Evolutionary conservation across 2,888 invertebrate species (phyloP).

Genomic region (Cyclophora albipunctata): DNA sequence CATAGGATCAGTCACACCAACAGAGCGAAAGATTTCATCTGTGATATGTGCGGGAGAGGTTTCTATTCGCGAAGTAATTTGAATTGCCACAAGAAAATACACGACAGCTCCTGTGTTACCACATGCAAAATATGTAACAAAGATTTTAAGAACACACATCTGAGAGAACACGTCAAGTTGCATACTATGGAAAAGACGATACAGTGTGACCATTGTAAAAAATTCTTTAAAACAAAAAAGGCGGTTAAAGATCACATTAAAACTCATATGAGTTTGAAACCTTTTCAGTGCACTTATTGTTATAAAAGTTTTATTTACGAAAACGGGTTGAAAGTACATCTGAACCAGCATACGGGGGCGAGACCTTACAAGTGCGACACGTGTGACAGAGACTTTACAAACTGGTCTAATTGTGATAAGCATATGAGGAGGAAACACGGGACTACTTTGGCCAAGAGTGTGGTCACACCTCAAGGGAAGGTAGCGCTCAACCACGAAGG

Average conservation of each 20-base stretch:
- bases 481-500: conserved; percentile 11
- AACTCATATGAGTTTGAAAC: conserved; percentile 5
- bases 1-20: not conserved
- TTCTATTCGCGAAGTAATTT: not conserved
- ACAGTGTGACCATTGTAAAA: conserved; percentile 9
- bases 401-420: conserved; percentile 23
- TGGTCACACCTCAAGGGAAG: conserved; percentile 12
- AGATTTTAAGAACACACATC: conserved; percentile 5
- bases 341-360: conserved; percentile 16
- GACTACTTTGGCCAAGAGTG: conserved; percentile 10
- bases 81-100: not conserved
- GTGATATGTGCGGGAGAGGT: not conserved
- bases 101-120: not conserved
- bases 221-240: conserved; percentile 6
- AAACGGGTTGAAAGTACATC: conserved; percentile 10
- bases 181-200: conserved; percentile 7
- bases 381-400: conserved; percentile 15
- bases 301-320: conserved; percentile 6
- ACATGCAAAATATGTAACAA: conserved; percentile 8
- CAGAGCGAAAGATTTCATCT: not conserved
- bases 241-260: conserved; percentile 7
- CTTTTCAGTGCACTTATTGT: conserved; percentile 6
- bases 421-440: conserved; percentile 20
- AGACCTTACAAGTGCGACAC: conserved; percentile 15
- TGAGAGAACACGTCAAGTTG: conserved; percentile 8